A percentile compares a stretch with the other conserved stretches of the same genome.
phyloP scores from a whole-genome alignment of 2,888 invertebrate species.

The Brachypalpus laphriformis region DNA sequence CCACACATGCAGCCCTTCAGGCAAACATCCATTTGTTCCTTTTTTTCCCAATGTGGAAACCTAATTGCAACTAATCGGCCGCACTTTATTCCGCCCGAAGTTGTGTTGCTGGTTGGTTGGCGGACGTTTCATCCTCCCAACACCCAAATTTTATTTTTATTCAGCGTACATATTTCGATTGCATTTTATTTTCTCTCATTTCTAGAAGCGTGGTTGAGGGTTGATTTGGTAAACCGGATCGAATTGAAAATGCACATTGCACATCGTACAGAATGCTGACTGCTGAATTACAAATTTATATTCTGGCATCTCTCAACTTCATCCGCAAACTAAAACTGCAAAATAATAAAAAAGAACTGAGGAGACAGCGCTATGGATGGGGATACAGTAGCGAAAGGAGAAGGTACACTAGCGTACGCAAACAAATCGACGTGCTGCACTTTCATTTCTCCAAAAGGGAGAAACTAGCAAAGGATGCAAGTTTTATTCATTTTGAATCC shows the following conservation, averaged over 20 bases:
- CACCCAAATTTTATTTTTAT: conserved; percentile 13
- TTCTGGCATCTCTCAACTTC: conserved; percentile 68
- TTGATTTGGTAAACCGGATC: conserved; percentile 69
- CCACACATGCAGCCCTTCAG: background rate
- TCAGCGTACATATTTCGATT: conserved; percentile 31
- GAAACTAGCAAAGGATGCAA: conserved; percentile 67
- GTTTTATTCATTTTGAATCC: conserved; percentile 72
- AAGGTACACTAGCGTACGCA: conserved; percentile 53
- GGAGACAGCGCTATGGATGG: background rate
- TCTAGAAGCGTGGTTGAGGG: conserved; percentile 35
- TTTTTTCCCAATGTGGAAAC: conserved; percentile 50
- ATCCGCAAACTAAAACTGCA: conserved; percentile 66
- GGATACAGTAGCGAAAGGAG: background rate
- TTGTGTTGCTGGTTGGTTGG: conserved; percentile 2
- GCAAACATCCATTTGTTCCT: conserved; percentile 39
- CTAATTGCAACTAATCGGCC: conserved; percentile 75
- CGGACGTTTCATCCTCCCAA: background rate
- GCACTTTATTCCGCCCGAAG: conserved; percentile 58
- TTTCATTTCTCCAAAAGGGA: conserved; percentile 50
- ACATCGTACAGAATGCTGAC: conserved; percentile 68
- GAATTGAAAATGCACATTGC: conserved; percentile 70
- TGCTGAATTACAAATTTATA: conserved; percentile 72
- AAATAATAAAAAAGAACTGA: conserved; percentile 45
- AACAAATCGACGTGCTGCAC: conserved; percentile 70
- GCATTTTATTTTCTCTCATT: conserved; percentile 39